Base-by-base conservation (phyloP, 2,113 vertebrate genomes). In the Hylia prasina region DNA sequence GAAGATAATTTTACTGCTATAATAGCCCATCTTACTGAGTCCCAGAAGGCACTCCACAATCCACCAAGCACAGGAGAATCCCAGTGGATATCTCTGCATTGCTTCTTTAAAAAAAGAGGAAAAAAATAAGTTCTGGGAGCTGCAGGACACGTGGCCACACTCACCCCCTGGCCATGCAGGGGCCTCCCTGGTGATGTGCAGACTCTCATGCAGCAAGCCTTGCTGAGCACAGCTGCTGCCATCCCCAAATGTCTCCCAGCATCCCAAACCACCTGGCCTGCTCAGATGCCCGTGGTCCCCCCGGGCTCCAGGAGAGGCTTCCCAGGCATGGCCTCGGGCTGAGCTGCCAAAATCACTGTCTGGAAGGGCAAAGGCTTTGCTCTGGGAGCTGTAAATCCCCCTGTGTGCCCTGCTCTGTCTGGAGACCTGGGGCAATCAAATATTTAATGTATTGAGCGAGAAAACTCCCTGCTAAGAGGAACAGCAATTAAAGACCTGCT, bases 401-500 rank as follows among this genome's bases (percentile, higher is more conserved):
- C 9, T 0, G 20, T 5, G n/a, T 7, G 54, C 61, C 56, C 82
- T 76, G 85, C 48, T 81, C 66, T 65, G 31, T 23, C 51, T 66
- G 83, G 54, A 89, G 91, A 91, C 69, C 45, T 16, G 25, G 37
- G n/a, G 53, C 75, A 81, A 96, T 88, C 78, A 96, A 95, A 95
- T 96, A 96, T 96, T 96, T 92, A 94, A 83, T 15, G n/a, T 56
- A 94, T 39, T 56, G 87, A 90, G 91, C 4, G 2, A 81, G 58
- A 94, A 82, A 57, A 47, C 63, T 96, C 75, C 78, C 64, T 50
- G 90, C 78, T 78, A 94, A 90, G 71, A 81, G 66, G 63, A 94
- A 61, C 25, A 78, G 86, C 90, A 94, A 96, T 97, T 95, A 96
- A 83, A 91, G 87, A 75, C 75, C 82, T 91, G 89, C 94, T 96